These are phyloP conservation scores for Bagarius yarrelli DNA, from an alignment of 2,113 vertebrate species.

Conservation along the genomic window DNA sequence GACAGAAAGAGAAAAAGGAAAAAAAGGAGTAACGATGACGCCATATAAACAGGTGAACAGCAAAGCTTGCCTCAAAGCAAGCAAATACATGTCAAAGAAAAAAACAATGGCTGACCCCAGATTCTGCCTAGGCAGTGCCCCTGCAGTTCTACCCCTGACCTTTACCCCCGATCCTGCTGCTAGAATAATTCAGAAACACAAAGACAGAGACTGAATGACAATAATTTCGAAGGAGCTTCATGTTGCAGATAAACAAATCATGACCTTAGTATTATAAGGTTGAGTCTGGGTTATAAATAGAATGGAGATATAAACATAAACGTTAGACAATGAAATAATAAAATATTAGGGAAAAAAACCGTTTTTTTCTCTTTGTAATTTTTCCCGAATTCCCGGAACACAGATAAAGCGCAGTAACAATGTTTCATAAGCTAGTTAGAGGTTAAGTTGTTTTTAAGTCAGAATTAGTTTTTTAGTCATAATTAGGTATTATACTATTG, in stretches of 20 bases:
- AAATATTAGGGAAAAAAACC: no score
- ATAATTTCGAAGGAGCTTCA: not conserved
- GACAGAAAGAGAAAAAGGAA: not conserved
- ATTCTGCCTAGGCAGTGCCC: not conserved
- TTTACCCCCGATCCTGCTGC: not conserved
- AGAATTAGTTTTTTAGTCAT: not conserved
- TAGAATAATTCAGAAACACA: not conserved
- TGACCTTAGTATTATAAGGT: not conserved
- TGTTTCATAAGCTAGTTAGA: not conserved
- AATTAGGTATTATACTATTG: no score
- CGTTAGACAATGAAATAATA: not conserved
- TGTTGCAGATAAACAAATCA: conserved; percentile 23
- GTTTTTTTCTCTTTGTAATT: no score
- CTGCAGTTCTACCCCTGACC: conserved; percentile 15
- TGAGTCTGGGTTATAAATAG: not conserved
- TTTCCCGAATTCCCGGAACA: no score
- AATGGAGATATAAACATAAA: not conserved
- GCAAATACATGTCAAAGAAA: not conserved
- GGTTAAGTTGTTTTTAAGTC: not conserved
- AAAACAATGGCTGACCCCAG: not conserved
- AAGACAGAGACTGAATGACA: not conserved
- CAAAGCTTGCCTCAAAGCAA: not conserved
- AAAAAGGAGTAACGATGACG: not conserved
- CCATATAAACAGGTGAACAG: not conserved
- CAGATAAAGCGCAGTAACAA: not conserved